Evolutionary conservation across 2,888 invertebrate species (phyloP).

Genomic region (Alloplasta piceator): DNA sequence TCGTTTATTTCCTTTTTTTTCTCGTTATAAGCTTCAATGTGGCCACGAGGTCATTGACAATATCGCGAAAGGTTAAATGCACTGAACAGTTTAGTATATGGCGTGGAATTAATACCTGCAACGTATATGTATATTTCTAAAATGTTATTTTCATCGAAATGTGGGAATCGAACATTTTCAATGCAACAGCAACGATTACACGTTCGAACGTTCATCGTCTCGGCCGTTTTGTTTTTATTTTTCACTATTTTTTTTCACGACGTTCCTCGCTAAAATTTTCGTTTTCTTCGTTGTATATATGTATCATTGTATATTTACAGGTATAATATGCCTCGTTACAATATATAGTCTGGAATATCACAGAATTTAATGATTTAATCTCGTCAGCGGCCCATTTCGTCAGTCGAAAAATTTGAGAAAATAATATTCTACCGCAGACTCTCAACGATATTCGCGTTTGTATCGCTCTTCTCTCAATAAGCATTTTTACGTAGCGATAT

Average conservation of each 20-base stretch:
- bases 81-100: slow-evolving; percentile 29
- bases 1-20: slow-evolving; percentile 5
- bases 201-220: not conserved
- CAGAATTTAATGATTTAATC: slow-evolving; percentile 64
- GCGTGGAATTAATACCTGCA: slow-evolving; percentile 26
- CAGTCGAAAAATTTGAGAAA: slow-evolving; percentile 71
- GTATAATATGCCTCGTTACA: slow-evolving; percentile 48
- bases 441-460: slow-evolving; percentile 42
- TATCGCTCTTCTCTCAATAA: slow-evolving; percentile 45
- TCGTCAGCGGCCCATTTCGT: slow-evolving; percentile 58
- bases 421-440: slow-evolving; percentile 66
- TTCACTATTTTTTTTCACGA: not conserved
- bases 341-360: slow-evolving; percentile 58
- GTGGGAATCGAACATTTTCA: slow-evolving; percentile 22
- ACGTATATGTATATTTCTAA: slow-evolving; percentile 26
- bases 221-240: not conserved
- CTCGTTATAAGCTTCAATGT: slow-evolving; percentile 50
- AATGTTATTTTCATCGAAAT: not conserved
- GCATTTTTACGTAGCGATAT: slow-evolving; percentile 46
- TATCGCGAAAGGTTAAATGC: slow-evolving; percentile 56
- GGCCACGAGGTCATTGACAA: slow-evolving; percentile 52
- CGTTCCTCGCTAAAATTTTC: not conserved
- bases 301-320: slow-evolving; percentile 48
- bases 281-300: slow-evolving; percentile 50
- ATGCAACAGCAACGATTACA: not conserved